Evolutionary conservation across 2,888 invertebrate species (phyloP).

Genomic region (Lasioglossum vierecki): DNA sequence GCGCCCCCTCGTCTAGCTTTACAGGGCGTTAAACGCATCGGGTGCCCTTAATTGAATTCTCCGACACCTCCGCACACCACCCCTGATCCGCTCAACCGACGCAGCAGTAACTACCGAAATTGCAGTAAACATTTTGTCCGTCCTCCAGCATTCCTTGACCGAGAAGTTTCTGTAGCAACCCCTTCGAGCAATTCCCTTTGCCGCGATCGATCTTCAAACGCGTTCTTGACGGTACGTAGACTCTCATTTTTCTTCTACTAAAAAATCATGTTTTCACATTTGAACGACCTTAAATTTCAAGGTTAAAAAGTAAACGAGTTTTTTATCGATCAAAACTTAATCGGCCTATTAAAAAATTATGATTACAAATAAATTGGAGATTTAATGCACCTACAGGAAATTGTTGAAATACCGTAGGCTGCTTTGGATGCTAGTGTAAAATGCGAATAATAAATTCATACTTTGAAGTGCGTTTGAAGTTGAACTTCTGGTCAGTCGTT

Average conservation of each 20-base stretch:
- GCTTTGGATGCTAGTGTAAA: background rate
- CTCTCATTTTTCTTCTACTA: background rate
- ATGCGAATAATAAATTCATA: background rate
- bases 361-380: background rate
- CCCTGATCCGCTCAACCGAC: background rate
- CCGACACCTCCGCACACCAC: slow-evolving; percentile 16
- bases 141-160: slow-evolving; percentile 34
- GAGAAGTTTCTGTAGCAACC: background rate
- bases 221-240: background rate
- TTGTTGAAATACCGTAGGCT: no score
- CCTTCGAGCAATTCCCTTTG: background rate
- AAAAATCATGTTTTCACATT: background rate
- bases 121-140: slow-evolving; percentile 55
- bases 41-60: slow-evolving; percentile 70
- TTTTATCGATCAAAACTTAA: no score
- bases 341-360: no score
- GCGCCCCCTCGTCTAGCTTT: slow-evolving; percentile 62
- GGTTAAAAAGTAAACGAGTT: no score
- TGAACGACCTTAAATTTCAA: no score
- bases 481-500: background rate
- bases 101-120: slow-evolving; percentile 45
- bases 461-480: background rate
- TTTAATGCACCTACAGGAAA: background rate
- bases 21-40: slow-evolving; percentile 69
- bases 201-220: background rate